Evolutionary conservation across 2,888 invertebrate genomes (phyloP), one percentile per base, ranked within the genome.

Genomic region (Nematopogon swammerdamellus): DNA sequence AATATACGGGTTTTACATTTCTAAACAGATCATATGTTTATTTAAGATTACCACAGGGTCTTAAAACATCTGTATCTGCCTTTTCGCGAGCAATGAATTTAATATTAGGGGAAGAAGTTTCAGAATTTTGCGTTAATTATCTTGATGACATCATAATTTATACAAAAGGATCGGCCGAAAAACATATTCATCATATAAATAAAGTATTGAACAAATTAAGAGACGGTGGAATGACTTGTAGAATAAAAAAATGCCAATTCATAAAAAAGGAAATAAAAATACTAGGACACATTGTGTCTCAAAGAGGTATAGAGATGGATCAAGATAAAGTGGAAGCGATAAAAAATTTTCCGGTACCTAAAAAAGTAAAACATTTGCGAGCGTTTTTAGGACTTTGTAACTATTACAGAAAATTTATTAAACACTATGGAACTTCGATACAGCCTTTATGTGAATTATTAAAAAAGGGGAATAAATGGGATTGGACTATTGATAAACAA

Each of bases 71-170:
- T 0, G 60, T 60, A 0, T 58, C 56, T 0, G 55, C 55, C 29
- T 60, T 59, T 47, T 54, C 54, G 45, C 45, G 59, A 6, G 59
- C 59, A 1, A 60, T 60, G 58, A 59, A 60, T 25, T 6, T 20
- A 1, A 56, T 60, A 11, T 49, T 60, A 19, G 59, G 57, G 1
- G 52, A 45, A 6, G 55, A 57, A 20, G 57, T 58, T 1, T 48
- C 53, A 6, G 51, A 55, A 0, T 60, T 47, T 19, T 50, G 25
- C 29, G 1, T 45, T 1, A 49, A 49, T 45, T 49, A 49, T 10
- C 3, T 45, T 14, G 49, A 25, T 8, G 25, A 25, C 25, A 6
- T 25, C 5, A 8, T 25, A 8, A 8, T 25, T 4, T 25, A 6
- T 45, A 17, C 19, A 18, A 18, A 18, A 14, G 11, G 17, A 10